Conservation (phyloP, 2,888 invertebrate species). For the Sturmia bella region DNA sequence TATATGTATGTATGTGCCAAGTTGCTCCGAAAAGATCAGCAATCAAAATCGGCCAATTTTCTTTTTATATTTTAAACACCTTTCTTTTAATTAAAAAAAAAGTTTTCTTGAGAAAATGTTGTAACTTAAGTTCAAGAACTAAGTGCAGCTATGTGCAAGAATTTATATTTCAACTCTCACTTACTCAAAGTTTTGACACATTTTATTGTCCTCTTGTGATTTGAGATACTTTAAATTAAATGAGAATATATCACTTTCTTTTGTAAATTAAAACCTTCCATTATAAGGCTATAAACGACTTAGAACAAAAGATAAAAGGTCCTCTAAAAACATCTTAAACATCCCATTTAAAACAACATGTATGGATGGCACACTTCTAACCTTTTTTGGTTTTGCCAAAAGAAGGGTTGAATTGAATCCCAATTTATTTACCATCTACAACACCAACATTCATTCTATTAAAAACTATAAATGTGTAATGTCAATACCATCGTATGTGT, state of each 20-base stretch:
- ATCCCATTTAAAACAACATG: slow-evolving; percentile 40
- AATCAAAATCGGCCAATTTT: no score
- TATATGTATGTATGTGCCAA: no score
- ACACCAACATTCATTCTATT: slow-evolving; percentile 20
- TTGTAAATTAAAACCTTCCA: slow-evolving; percentile 39
- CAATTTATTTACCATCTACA: slow-evolving; percentile 30
- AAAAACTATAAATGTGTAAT: slow-evolving; percentile 54
- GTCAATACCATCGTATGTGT: slow-evolving; percentile 45
- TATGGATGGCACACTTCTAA: slow-evolving; percentile 67
- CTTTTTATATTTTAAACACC: no score
- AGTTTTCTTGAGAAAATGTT: no score
- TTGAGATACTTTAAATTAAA: slow-evolving; percentile 25
- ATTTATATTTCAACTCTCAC: not conserved
- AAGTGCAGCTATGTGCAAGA: no score
- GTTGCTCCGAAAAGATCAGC: no score
- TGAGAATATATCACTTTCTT: slow-evolving; percentile 44
- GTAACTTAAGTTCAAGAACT: no score
- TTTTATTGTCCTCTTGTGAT: slow-evolving; percentile 43
- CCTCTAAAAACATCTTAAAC: slow-evolving; percentile 44
- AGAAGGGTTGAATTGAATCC: slow-evolving; percentile 62
- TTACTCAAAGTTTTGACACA: slow-evolving; percentile 32
- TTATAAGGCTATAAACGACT: slow-evolving; percentile 43
- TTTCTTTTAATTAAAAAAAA: no score
- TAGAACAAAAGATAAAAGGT: slow-evolving; percentile 39
- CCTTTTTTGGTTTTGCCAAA: not conserved